Evolutionary conservation across 2,797 vertebrate genomes (phyloP), one percentile per base, ranked within the genome.

Genomic region (Streptopelia turtur): DNA sequence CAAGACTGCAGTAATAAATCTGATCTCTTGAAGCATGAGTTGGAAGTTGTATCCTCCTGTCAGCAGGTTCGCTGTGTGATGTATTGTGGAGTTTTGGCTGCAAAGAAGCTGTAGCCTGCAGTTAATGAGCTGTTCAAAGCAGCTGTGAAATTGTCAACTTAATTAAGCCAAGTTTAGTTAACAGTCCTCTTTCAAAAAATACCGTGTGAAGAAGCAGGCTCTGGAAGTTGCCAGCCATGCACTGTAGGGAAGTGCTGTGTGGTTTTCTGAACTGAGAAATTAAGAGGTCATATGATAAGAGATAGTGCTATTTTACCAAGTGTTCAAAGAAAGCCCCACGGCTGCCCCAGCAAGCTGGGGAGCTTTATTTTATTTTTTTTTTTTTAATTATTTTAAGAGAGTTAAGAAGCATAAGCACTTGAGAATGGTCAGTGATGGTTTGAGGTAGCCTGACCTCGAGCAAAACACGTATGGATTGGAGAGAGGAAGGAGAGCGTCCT

Each of bases 71-170:
- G 11, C 64, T 85, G 16, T 85, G 18, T 89, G 95, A 95, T 95
- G 88, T 77, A 90, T 87, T 87, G 83, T 74, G 81, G 81, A 92
- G 83, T 53, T 75, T 63, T 96, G 95, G 95, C 94, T 93, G 94
- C 91, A 80, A 37, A 89, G 88, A 77, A 75, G 61, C 78, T 69
- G 68, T 11, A 94, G 81, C 93, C 71, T 93, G 93, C 83, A 95
- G 88, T 95, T 95, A 96, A 95, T 84, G 94, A 96, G 79, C 88
- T 96, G 91, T 81, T 95, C 95, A 95, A 92, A 96, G 86, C 68
- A 93, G 86, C 95, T 95, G 93, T 92, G 94, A 96, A 96, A 94
- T 83, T 92, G 94, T 95, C 94, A 89, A 41, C 81, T 94, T 95
- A 93, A 95, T 96, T 93, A 96, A 94, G 86, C 81, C 81, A 89